Evolutionary conservation across 2,888 invertebrate species (phyloP).

Genomic region (Leptinotarsa juncta): DNA sequence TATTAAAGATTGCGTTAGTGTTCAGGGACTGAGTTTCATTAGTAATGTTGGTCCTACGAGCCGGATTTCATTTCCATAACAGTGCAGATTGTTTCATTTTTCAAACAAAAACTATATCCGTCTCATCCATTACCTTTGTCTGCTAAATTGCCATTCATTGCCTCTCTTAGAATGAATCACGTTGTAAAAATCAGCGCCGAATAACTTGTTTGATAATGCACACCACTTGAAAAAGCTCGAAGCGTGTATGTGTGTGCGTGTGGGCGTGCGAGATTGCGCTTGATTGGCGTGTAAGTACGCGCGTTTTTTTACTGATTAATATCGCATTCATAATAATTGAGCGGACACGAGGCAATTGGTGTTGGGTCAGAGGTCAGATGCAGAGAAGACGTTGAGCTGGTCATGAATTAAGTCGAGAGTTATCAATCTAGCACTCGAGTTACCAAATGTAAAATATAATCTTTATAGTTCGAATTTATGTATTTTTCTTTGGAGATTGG

Average conservation of each 20-base stretch:
- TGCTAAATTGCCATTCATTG: background rate
- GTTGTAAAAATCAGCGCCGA: slow-evolving; percentile 1
- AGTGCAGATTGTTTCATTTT: no score
- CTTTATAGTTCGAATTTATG: no score
- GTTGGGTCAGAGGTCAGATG: slow-evolving; percentile 19
- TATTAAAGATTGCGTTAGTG: no score
- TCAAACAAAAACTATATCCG: background rate
- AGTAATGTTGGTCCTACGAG: background rate
- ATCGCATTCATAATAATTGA: slow-evolving; percentile 25
- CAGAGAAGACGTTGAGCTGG: slow-evolving; percentile 5
- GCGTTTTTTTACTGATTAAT: slow-evolving; percentile 23
- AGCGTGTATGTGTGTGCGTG: slow-evolving; percentile 11
- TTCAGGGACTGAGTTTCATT: no score
- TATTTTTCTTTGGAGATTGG: no score
- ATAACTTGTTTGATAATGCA: slow-evolving; percentile 4
- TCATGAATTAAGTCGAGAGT: background rate
- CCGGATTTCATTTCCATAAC: background rate
- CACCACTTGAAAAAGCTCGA: background rate
- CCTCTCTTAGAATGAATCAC: background rate
- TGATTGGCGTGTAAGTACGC: slow-evolving; percentile 29
- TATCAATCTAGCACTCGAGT: no score
- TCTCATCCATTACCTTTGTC: background rate
- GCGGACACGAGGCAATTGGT: slow-evolving; percentile 20
- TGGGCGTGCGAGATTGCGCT: slow-evolving; percentile 22
- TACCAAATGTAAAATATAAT: no score